Base-by-base conservation (phyloP, 2,113 vertebrate genomes). In the Bothrops jararaca region DNA sequence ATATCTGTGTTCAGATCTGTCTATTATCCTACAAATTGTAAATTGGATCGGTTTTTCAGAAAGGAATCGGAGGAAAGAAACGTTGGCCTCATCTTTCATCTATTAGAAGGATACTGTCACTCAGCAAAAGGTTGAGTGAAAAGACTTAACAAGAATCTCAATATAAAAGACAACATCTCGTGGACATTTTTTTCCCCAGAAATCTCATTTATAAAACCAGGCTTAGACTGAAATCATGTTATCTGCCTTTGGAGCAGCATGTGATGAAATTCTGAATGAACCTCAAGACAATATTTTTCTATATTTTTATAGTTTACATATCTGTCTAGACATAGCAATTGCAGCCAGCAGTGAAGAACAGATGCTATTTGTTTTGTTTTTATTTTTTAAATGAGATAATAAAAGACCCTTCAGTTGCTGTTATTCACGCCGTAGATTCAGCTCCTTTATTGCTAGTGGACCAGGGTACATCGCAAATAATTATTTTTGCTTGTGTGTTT, bases 321-420 rank as follows among this genome's bases (percentile, higher is more conserved):
- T 93, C 92, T 93, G 64, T 95, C 89, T 95, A 95, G 95, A 95
- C 95, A 94, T 85, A 69, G 29, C 50, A 74, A 53, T n/a, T 94
- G 93, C 50, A 93, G 92, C 90, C 1, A 48, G 69, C 56, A 58
- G 89, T 69, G 91, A 88, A 74, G 91, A 93, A 93, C 93, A 6
- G 86, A 80, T 92, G 91, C 54, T 58, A 57, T 91, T 89, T 69
- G 10, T 91, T 95, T 91, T 80, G 87, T 10, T 69, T 52, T 53
- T 85, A 58, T 56, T 91, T 52, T 34, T 48, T 85, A 89, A 93
- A 91, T 86, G 80, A 10, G 48, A 26, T 80, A 93, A 92, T 92
- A 92, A 93, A 93, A 53, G 57, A 93, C 60, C 89, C 90, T 39
- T 89, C 60, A 50, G 54, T 90, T 89, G 89, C 89, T 92, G 42